A percentile compares a stretch with the other conserved stretches of the same genome.
Evolutionary conservation across 2,113 vertebrate species (phyloP).

Genomic region (Prochilodus magdalenae): DNA sequence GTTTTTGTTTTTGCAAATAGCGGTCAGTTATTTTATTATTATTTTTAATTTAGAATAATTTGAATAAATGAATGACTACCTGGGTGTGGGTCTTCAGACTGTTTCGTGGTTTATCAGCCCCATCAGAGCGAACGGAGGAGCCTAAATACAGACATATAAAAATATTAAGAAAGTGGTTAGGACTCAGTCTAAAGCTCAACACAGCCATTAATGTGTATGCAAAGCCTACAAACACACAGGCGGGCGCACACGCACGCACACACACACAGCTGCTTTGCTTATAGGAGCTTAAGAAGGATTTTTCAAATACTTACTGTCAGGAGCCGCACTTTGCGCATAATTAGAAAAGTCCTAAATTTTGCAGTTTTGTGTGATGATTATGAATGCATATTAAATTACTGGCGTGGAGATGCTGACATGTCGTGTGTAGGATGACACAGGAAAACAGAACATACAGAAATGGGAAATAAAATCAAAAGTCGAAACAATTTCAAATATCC

Average conservation of each 20-base stretch:
- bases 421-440: background rate
- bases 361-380: background rate
- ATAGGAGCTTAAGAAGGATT: background rate
- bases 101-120: constrained; percentile 66
- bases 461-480: constrained; percentile 91
- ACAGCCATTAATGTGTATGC: constrained; percentile 13
- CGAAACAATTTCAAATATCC: constrained; percentile 93
- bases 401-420: background rate
- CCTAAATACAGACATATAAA: constrained; percentile 58
- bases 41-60: background rate
- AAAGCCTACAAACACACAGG: constrained; percentile 10
- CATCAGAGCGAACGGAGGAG: constrained; percentile 49
- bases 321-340: constrained; percentile 28
- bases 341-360: background rate
- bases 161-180: constrained; percentile 61
- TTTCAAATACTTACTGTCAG: constrained; percentile 47
- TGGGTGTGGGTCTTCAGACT: constrained; percentile 64
- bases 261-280: constrained; percentile 10
- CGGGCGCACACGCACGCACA: constrained; percentile 7
- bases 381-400: constrained; percentile 7
- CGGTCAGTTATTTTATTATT: background rate
- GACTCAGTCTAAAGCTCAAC: constrained; percentile 35
- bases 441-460: constrained; percentile 45
- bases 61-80: constrained; percentile 62
- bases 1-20: too few relatives aligned